These are phyloP conservation scores for Melitaea cinxia DNA, from an alignment of 1,140 invertebrate genomes.

Conservation along the genomic window DNA sequence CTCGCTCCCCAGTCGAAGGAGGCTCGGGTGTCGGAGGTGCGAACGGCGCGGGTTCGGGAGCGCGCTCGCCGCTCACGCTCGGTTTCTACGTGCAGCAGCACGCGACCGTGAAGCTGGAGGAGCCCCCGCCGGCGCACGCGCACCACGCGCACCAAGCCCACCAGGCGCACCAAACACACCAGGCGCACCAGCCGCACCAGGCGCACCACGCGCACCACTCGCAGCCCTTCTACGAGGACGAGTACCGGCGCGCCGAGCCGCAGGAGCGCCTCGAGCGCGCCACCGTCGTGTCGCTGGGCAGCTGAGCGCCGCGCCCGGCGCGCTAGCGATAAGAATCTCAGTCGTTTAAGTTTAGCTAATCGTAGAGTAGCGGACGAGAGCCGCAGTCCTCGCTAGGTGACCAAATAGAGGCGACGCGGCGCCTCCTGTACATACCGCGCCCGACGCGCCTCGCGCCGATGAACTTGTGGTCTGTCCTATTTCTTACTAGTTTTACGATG, in stretches of 20 bases:
- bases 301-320: slow-evolving; percentile 50
- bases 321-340: slow-evolving; percentile 16
- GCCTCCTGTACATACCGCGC: neutral
- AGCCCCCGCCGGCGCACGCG: slow-evolving; percentile 60
- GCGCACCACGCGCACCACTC: slow-evolving; percentile 35
- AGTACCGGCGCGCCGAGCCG: slow-evolving; percentile 51
- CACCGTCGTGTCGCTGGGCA: slow-evolving; percentile 70
- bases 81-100: slow-evolving; percentile 53
- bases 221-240: slow-evolving; percentile 50
- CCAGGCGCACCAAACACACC: too few relatives aligned
- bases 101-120: slow-evolving; percentile 57
- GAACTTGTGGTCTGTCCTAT: neutral
- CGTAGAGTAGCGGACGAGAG: slow-evolving; percentile 31
- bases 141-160: slow-evolving; percentile 40
- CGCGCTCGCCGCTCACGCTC: slow-evolving; percentile 44
- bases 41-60: slow-evolving; percentile 23
- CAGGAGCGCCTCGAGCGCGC: slow-evolving; percentile 58
- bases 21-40: slow-evolving; percentile 17
- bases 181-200: slow-evolving; percentile 39
- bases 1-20: neutral
- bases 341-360: neutral
- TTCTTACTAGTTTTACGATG: slow-evolving; percentile 1
- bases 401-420: slow-evolving; percentile 46
- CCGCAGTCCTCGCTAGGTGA: slow-evolving; percentile 50
- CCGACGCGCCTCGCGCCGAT: neutral